Percentiles rank a stretch among this genome's conserved stretches.
Conservation (phyloP, 2,113 vertebrate species). For the Syrrhaptes paradoxus region DNA sequence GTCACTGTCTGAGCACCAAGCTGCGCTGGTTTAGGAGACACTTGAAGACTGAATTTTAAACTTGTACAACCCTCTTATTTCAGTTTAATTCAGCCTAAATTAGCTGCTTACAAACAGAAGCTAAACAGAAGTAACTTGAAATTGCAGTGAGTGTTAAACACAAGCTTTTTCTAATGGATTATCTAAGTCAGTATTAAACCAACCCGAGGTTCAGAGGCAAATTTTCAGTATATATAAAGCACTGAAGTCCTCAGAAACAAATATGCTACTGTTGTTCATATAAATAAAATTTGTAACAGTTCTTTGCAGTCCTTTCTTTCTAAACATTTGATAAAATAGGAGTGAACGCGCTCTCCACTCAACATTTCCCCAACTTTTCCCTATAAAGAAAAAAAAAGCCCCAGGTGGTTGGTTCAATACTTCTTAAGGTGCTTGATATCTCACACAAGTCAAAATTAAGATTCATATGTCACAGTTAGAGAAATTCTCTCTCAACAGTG, state of each 20-base stretch:
- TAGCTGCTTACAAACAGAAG: background rate
- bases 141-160: background rate
- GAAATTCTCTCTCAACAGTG: background rate
- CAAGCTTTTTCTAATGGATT: background rate
- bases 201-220: accelerated
- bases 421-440: background rate
- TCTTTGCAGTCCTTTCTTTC: background rate
- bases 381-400: background rate
- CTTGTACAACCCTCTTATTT: background rate
- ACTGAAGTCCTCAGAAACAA: background rate
- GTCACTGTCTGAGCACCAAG: background rate
- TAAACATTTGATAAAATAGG: background rate
- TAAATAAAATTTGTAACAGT: background rate
- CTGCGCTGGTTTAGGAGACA: background rate
- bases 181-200: background rate
- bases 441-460: background rate
- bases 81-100: background rate
- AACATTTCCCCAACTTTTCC: background rate
- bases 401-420: background rate
- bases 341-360: background rate
- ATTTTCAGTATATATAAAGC: background rate
- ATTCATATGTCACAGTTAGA: background rate
- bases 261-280: background rate
- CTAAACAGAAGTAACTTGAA: background rate
- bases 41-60: background rate